phyloP scores from a whole-genome alignment of 2,113 vertebrate species.

The Ictidomys tridecemlineatus region DNA sequence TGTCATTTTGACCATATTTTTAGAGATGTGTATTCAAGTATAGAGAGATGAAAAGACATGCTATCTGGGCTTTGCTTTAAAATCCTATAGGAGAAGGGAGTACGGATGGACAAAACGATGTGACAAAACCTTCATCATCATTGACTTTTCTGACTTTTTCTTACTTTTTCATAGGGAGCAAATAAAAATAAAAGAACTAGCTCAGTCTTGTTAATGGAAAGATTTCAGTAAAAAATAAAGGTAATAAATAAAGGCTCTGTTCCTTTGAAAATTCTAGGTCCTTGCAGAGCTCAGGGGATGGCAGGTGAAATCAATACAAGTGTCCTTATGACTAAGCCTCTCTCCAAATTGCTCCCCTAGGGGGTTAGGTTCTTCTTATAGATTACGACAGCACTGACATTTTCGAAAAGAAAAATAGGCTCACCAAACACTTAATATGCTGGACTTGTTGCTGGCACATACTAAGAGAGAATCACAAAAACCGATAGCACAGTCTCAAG shows the following conservation, averaged over 20 bases:
- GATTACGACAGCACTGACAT: constrained; percentile 25
- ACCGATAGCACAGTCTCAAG: neutral
- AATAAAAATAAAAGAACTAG: neutral
- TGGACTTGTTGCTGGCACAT: neutral
- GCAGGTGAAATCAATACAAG: constrained; percentile 39
- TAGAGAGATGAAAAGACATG: neutral
- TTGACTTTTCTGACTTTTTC: constrained; percentile 12
- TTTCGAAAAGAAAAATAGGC: constrained; percentile 55
- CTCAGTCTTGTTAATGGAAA: neutral
- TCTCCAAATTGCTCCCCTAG: neutral
- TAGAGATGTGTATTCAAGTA: neutral
- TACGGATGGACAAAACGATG: neutral
- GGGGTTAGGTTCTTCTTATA: constrained; percentile 45
- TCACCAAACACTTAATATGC: constrained; percentile 20
- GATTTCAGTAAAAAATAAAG: constrained; percentile 17
- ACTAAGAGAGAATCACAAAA: neutral
- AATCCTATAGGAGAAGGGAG: neutral
- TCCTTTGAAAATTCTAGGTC: constrained; percentile 45
- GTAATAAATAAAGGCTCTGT: constrained; percentile 11
- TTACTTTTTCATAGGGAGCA: constrained; percentile 14
- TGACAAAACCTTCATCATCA: neutral
- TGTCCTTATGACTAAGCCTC: constrained; percentile 44
- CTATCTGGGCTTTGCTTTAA: constrained; percentile 6
- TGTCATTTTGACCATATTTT: neutral
- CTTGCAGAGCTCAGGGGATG: neutral